Conservation (phyloP, 92 coral and sea anemone species). For the Nematostella vectensis region DNA sequence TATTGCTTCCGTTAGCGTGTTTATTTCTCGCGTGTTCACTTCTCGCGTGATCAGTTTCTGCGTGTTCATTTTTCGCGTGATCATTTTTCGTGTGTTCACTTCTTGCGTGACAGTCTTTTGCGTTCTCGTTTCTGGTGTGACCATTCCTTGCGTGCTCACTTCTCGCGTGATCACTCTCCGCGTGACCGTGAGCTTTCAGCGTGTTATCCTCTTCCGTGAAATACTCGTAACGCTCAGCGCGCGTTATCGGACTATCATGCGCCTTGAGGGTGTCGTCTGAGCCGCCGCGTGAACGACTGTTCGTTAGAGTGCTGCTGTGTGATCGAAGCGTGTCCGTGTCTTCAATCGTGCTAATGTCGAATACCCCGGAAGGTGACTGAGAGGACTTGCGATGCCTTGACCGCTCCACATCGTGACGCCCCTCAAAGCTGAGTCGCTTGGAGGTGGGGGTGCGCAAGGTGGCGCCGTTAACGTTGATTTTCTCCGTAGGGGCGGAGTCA, state of each 20-base stretch:
- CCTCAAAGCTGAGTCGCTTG: conserved; percentile 25
- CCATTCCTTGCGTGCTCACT: too few species aligned
- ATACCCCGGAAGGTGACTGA: conserved; percentile 6
- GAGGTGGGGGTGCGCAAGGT: conserved; percentile 29
- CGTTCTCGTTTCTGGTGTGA: too few species aligned
- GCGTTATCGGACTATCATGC: conserved; percentile 6
- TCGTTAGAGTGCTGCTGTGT: neutral
- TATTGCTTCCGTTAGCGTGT: neutral
- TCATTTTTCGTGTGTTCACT: too few species aligned
- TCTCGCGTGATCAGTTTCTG: neutral
- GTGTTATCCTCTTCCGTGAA: conserved; percentile 7
- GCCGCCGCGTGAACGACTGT: conserved; percentile 4
- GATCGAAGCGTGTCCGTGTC: conserved; percentile 27
- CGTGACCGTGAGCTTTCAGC: conserved; percentile 15
- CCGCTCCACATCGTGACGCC: conserved; percentile 17
- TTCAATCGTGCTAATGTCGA: conserved; percentile 8
- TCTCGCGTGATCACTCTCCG: neutral
- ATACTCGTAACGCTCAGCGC: neutral
- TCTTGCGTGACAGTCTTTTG: too few species aligned
- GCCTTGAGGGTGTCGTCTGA: conserved; percentile 27
- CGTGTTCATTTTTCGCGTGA: too few species aligned
- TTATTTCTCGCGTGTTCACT: conserved; percentile 15
- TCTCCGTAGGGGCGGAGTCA: conserved; percentile 66
- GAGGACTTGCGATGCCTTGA: conserved; percentile 3
- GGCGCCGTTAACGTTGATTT: conserved; percentile 44